Base-by-base conservation (phyloP, 2,113 vertebrate genomes). In the Glaucomys volans region DNA sequence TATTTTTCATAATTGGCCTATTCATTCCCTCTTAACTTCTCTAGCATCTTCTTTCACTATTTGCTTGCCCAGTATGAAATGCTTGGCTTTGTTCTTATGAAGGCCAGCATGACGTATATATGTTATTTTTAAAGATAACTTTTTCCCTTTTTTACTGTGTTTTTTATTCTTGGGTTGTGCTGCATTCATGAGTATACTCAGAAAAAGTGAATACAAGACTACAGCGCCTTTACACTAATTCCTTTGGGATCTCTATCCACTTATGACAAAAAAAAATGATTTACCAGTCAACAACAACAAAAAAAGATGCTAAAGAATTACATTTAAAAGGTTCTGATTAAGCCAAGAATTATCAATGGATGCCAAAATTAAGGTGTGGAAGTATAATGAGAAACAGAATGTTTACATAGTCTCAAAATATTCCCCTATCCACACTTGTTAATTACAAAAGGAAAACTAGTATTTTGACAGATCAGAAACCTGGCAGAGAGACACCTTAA, bases 221-320 rank as follows among this genome's bases (percentile, higher is more conserved):
- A 76, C 0, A 90, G 30, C 35, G 30, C 35, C 40, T 59, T 96
- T 76, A 91, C 28, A 84, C 76, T 74, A 90, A 96, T 92, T 96
- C 50, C 30, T 87, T 91, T 76, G 3, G 42, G 35, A 74, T 69
- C 59, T 50, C 84, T 87, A 90, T 40, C 32, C 24, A 84, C 30
- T 71, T 74, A 40, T 80, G 66, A 92, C 22, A 95, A 90, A 44
- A 87, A 87, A 90, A 81, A 71, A n/a, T 22, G 17, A 42, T n/a
- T 9, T n/a, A 66, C 7, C 52, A 72, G n/a, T 79, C n/a, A 67
- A 92, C 16, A 90, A 76, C 26, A 66, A 54, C 86, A 75, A 92
- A 16, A 95, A 87, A 86, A 87, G 14, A 79, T 74, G 11, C 17
- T 82, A 69, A 77, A 50, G 14, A 83, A 87, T 75, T 76, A 40